Evolutionary conservation across 2,113 vertebrate genomes (phyloP).

Genomic region (Tachuris rubrigastra): DNA sequence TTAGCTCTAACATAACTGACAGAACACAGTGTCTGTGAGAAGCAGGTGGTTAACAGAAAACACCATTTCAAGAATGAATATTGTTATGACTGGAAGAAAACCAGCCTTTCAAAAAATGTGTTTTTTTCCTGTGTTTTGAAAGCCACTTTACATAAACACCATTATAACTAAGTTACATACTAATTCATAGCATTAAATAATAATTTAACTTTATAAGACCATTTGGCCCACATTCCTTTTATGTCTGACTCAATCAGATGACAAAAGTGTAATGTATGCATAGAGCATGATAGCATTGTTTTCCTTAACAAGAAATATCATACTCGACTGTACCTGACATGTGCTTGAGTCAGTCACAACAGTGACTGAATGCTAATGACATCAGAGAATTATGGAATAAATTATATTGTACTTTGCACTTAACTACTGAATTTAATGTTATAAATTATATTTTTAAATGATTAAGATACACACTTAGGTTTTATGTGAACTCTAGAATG

Average conservation of each 20-base stretch:
- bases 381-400: neutral
- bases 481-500: neutral
- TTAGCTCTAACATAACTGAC: neutral
- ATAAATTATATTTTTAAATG: neutral
- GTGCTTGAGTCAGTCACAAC: neutral
- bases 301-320: neutral
- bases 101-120: neutral
- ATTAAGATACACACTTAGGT: neutral
- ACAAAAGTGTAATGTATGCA: neutral
- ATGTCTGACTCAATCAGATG: neutral
- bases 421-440: neutral
- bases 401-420: neutral
- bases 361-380: neutral
- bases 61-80: neutral
- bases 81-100: neutral
- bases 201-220: neutral
- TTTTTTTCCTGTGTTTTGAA: neutral
- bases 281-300: neutral
- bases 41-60: neutral
- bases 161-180: neutral
- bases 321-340: neutral
- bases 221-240: neutral
- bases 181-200: neutral
- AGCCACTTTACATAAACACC: neutral
- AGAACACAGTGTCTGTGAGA: neutral